These are phyloP conservation scores for Tupaia tana DNA, from an alignment of 2,113 vertebrate genomes.

Conservation along the genomic window DNA sequence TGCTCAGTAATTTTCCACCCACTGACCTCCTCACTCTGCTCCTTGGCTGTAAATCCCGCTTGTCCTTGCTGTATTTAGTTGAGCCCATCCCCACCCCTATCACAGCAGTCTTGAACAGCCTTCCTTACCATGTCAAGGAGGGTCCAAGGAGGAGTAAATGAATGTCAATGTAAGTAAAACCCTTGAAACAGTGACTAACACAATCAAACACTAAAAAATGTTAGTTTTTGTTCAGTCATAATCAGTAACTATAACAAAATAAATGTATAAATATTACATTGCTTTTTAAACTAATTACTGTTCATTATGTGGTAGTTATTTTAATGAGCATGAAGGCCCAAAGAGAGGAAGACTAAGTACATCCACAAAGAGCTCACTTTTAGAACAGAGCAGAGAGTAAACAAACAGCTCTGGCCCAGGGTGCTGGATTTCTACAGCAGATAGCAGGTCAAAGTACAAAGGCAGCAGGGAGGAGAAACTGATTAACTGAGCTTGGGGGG, in stretches of 20 bases:
- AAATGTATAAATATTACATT: neutral
- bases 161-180: neutral
- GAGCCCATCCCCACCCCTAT: neutral
- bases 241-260: neutral
- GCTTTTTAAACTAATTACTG: neutral
- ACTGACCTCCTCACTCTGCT: neutral
- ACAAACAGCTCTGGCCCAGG: neutral
- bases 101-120: neutral
- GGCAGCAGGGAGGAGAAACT: neutral
- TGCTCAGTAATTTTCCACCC: neutral
- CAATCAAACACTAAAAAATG: slow-evolving; percentile 2
- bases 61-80: neutral
- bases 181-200: neutral
- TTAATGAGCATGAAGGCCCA: neutral
- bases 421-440: neutral
- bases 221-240: neutral
- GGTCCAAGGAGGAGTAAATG: neutral
- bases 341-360: neutral
- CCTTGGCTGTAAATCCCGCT: neutral
- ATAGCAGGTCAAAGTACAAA: neutral
- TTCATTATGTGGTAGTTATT: neutral
- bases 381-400: neutral
- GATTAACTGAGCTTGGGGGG: neutral
- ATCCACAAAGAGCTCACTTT: neutral
- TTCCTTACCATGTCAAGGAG: neutral